These are phyloP conservation scores for Mylabris phalerata DNA, from an alignment of 1,140 invertebrate species.

Conservation along the genomic window DNA sequence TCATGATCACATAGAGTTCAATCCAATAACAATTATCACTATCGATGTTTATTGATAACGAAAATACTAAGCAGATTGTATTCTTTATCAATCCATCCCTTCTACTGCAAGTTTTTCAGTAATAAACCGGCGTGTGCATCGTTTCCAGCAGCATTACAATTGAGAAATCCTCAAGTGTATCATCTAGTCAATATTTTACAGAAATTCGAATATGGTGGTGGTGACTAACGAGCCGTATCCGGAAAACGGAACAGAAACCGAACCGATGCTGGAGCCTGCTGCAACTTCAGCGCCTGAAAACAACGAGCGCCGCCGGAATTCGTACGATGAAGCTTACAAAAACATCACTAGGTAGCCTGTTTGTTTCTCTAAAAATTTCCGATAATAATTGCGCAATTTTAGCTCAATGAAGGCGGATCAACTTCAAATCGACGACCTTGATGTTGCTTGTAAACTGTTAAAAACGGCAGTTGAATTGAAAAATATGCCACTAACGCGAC, in stretches of 20 bases:
- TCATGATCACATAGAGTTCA: no score
- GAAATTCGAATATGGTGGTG: constrained; percentile 20
- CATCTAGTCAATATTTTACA: neutral
- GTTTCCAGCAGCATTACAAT: no score
- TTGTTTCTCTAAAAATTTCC: constrained; percentile 2
- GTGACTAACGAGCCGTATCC: constrained; percentile 19
- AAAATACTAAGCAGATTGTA: no score
- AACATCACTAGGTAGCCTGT: constrained; percentile 20
- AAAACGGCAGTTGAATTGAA: constrained; percentile 32
- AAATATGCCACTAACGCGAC: constrained; percentile 36
- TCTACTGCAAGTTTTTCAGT: no score
- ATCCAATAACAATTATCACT: no score
- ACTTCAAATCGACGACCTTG: constrained; percentile 29
- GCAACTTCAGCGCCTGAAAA: constrained; percentile 11
- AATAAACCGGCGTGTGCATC: no score
- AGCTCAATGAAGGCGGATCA: constrained; percentile 37
- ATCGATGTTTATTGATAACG: no score
- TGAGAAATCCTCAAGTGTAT: no score
- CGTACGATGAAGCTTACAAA: constrained; percentile 22
- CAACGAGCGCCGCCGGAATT: constrained; percentile 5
- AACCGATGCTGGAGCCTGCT: constrained; percentile 6
- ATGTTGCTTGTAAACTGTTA: constrained; percentile 31
- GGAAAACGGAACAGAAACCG: constrained; percentile 7
- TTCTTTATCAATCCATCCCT: no score
- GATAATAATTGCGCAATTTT: constrained; percentile 12